Base-by-base conservation (phyloP, 2,113 vertebrate genomes). In the Triplophysa siluroides region DNA sequence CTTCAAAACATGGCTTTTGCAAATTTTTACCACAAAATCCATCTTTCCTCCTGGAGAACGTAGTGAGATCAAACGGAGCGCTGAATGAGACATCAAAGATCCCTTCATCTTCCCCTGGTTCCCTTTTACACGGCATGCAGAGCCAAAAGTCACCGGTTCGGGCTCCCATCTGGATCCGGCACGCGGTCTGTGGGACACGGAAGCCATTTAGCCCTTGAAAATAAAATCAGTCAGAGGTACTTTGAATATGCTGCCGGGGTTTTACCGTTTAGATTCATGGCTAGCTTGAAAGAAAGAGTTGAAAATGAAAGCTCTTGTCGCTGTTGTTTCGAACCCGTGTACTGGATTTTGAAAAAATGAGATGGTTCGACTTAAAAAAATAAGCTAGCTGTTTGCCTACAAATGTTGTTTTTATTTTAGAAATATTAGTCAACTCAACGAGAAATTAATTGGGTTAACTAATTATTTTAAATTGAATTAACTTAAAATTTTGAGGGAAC, bases 21-120 rank as follows among this genome's bases (percentile, higher is more conserved):
- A 80, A 87, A 84, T 50, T 86, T 78, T 72, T 73, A 63, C 70
- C 67, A 60, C 54, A 33, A 72, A 61, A 79, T 75, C 63, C 68
- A 78, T 82, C 77, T 81, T 74, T 81, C 11, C 78, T 84, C 74
- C 62, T 86, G 83, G 88, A 89, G 82, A 87, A 84, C 76, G 80
- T 77, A 81, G 66, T 66, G 41, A 83, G 85, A 87, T 92, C 85
- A 90, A 89, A 90, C 86, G 76, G 76, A 66, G 78, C 62, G 41
- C 63, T 75, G 68, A 86, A 70, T 83, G 86, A 86, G 78, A 86
- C 86, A 89, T 92, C 89, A 92, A 89, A 90, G 80, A 81, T 84
- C 64, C 78, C 67, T 85, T 85, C 84, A 86, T 88, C 81, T 88
- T 78, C 81, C 84, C 83, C 60, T 84, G 79, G 85, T 86, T 82